Base-by-base conservation (phyloP, 1,140 invertebrate genomes). In the Ephestia elutella region DNA sequence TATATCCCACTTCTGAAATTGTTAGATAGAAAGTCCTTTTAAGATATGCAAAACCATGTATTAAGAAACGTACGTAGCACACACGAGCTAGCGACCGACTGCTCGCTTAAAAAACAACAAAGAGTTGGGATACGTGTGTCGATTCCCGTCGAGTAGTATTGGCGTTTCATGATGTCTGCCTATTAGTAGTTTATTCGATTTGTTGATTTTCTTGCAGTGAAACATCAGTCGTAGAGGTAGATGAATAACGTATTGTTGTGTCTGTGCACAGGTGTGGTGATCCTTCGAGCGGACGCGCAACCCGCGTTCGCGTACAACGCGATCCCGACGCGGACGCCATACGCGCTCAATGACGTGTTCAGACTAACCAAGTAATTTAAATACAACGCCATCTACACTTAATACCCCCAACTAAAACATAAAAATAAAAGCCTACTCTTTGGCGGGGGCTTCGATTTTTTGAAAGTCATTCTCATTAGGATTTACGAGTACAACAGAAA, bases 261-360 rank as follows among this genome's bases (percentile, higher is more conserved):
- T 60, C 62, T 63, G 49, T 64, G 63, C 80, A 59, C 81, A 92
- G 92, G 93, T 75, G 94, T 96, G 68, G 95, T 96, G 25, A 96
- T 96, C 75, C 87, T 96, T n/a, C 90, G 94, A 68, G 95, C 94
- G 44, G 93, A 95, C 80, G 91, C 95, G 9, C 93, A 95, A 75
- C 90, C 91, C 11, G 90, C 92, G 1, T 89, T 87, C 61, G 73
- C 80, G 67, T 86, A 88, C 87, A 81, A 90, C 85, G 77, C 90
- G 74, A 86, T 90, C 70, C 73, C 90, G 25, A 82, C 89, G 49
- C 72, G 90, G 70, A 91, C 92, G 32, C 89, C 90, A 25, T 94
- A 92, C 77, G 78, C 92, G 57, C 86, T 93, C 50, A 89, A 90
- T 65, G 87, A 90, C 63, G 83, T 90, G 0, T 90, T 88, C 59